Conservation (phyloP, 2,888 invertebrate species). For the Hypselothyrea guttata region DNA sequence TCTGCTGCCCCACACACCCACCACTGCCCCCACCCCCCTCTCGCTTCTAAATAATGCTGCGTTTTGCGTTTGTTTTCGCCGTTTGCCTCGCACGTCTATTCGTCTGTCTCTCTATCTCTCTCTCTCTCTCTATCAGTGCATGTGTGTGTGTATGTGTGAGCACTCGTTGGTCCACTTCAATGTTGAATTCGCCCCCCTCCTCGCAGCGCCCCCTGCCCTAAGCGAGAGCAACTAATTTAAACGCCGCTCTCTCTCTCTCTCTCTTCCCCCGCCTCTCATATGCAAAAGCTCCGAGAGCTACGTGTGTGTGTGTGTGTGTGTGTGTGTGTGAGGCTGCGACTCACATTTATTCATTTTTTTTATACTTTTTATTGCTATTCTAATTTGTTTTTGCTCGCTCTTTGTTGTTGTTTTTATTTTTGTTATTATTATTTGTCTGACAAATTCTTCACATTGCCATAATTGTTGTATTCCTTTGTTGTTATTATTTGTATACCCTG, state of each 20-base stretch:
- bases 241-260: conserved; percentile 47
- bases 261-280: conserved; percentile 5
- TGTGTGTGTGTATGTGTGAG: conserved; percentile 25
- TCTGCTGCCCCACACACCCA: conserved; percentile 20
- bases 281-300: conserved; percentile 31
- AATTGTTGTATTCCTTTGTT: conserved; percentile 41
- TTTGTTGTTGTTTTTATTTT: conserved; percentile 37
- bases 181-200: conserved; percentile 59
- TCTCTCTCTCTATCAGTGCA: too few species aligned
- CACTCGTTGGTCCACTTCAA: conserved; percentile 72
- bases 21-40: conserved; percentile 22
- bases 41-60: conserved; percentile 44
- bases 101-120: too few species aligned
- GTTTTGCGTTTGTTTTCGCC: conserved; percentile 42
- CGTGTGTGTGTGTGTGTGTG: conserved; percentile 23
- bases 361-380: conserved; percentile 69
- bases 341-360: conserved; percentile 47
- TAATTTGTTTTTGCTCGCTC: conserved; percentile 53
- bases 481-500: conserved; percentile 17
- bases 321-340: conserved; percentile 34
- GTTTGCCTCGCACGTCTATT: conserved; percentile 30
- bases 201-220: conserved; percentile 15
- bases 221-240: conserved; percentile 61
- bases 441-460: conserved; percentile 59
- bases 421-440: conserved; percentile 61